Evolutionary conservation across 1,140 invertebrate genomes (phyloP).

Genomic region (Notospermus geniculatus): DNA sequence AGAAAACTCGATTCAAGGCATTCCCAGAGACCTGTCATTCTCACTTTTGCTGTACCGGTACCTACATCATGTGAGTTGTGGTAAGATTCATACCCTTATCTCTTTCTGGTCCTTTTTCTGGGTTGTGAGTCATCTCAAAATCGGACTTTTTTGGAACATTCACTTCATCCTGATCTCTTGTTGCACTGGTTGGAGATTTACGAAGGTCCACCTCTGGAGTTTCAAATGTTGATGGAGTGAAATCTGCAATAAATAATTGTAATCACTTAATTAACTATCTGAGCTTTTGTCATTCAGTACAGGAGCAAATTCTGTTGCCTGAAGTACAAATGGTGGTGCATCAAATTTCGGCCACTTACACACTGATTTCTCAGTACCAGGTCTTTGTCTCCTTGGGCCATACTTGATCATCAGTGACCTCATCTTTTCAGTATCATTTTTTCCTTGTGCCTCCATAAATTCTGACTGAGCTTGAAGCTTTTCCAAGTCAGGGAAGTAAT

Average conservation of each 20-base stretch:
- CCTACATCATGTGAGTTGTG: too few relatives aligned
- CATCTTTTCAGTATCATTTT: conserved; percentile 83
- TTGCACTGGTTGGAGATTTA: conserved; percentile 1
- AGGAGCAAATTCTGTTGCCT: too few relatives aligned
- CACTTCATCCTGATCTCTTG: too few relatives aligned
- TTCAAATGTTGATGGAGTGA: conserved; percentile 49
- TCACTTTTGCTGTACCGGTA: too few relatives aligned
- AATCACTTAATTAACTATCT: too few relatives aligned
- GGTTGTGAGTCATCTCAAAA: neutral
- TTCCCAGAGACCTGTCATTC: too few relatives aligned
- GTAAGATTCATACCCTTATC: too few relatives aligned
- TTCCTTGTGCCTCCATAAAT: conserved; percentile 85
- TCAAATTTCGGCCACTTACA: conserved; percentile 25
- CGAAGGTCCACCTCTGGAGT: conserved; percentile 36
- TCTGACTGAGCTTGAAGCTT: conserved; percentile 90
- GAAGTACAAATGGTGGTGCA: too few relatives aligned
- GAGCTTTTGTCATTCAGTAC: too few relatives aligned
- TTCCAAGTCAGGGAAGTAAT: conserved; percentile 95
- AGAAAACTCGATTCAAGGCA: too few relatives aligned
- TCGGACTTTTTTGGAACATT: too few relatives aligned
- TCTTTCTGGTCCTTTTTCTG: conserved; percentile 1
- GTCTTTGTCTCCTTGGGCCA: conserved; percentile 65
- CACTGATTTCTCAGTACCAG: conserved; percentile 26
- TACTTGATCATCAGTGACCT: conserved; percentile 86
- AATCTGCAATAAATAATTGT: conserved; percentile 28